phyloP scores from a whole-genome alignment of 1,140 invertebrate genomes.

The Ericerus pela region DNA sequence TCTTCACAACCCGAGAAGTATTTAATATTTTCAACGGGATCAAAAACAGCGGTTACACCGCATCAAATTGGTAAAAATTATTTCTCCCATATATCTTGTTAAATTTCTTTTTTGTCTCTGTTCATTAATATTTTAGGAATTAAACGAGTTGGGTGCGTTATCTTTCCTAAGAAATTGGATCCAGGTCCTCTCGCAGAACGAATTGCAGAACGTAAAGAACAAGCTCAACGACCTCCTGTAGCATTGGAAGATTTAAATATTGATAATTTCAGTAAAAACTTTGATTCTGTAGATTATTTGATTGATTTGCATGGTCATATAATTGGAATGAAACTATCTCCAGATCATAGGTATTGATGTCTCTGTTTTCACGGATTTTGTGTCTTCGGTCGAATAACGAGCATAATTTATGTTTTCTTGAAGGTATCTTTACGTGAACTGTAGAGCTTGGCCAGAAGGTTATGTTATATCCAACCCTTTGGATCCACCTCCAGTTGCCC shows the following conservation, averaged over 20 bases:
- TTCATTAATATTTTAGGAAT: conserved; percentile 37
- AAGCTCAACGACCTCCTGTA: conserved; percentile 2
- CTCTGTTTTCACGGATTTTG: not conserved
- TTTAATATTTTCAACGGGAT: conserved; percentile 73
- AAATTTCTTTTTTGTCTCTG: not conserved
- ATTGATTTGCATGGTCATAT: conserved; percentile 81
- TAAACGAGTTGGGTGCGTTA: conserved; percentile 57
- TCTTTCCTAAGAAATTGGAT: conserved; percentile 51
- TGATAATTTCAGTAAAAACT: conserved; percentile 49
- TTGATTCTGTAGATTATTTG: conserved; percentile 64
- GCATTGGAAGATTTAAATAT: conserved; percentile 43
- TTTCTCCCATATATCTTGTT: not conserved
- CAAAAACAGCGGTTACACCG: conserved; percentile 63
- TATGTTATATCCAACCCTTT: conserved; percentile 63
- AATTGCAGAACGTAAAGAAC: conserved; percentile 27
- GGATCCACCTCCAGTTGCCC: conserved; percentile 72
- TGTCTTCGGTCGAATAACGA: conserved; percentile 8
- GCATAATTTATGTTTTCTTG: conserved; percentile 22
- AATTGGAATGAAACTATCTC: conserved; percentile 75
- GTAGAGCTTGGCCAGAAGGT: conserved; percentile 66
- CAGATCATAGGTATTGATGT: conserved; percentile 53
- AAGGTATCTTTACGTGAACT: conserved; percentile 74
- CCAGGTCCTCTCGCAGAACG: conserved; percentile 51
- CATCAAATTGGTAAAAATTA: conserved; percentile 55
- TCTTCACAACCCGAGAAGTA: conserved; percentile 46